Conservation (phyloP, 64 coral and sea anemone species). For the Actinia equina region DNA sequence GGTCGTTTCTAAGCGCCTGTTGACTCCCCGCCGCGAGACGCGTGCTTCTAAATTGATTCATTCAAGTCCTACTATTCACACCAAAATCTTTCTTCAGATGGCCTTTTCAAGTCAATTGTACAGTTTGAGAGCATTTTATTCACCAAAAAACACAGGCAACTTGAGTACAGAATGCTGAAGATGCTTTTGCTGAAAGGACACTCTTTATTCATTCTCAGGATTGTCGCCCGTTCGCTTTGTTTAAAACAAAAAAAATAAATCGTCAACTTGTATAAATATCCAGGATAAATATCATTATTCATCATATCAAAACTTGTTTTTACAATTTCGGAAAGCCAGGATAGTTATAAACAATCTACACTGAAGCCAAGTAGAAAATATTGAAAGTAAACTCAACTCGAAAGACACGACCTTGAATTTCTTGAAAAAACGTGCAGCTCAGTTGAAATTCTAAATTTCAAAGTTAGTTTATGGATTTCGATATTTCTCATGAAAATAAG, state of each 20-base stretch:
- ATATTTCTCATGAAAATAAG: too few relatives aligned
- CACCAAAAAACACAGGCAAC: background rate
- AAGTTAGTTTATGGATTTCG: too few relatives aligned
- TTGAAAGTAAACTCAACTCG: too few relatives aligned
- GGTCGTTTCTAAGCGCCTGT: background rate
- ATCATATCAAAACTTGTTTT: too few relatives aligned
- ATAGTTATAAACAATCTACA: too few relatives aligned
- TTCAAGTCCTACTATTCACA: background rate
- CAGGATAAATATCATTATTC: too few relatives aligned
- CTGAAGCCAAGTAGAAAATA: too few relatives aligned
- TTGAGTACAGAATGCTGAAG: background rate
- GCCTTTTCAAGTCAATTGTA: background rate
- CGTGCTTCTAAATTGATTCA: background rate
- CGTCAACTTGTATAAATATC: background rate
- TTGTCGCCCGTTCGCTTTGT: background rate
- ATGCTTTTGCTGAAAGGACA: background rate
- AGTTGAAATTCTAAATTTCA: too few relatives aligned
- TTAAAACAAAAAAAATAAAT: background rate
- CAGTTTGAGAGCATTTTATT: background rate
- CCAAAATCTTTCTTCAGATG: background rate
- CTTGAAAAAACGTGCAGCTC: too few relatives aligned
- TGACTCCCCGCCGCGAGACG: background rate
- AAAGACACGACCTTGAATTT: too few relatives aligned
- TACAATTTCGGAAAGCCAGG: too few relatives aligned
- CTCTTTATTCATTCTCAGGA: background rate